These are phyloP conservation scores for Panagrolaimus sp. DNA, from an alignment of 1,140 invertebrate genomes.

Conservation along the genomic window DNA sequence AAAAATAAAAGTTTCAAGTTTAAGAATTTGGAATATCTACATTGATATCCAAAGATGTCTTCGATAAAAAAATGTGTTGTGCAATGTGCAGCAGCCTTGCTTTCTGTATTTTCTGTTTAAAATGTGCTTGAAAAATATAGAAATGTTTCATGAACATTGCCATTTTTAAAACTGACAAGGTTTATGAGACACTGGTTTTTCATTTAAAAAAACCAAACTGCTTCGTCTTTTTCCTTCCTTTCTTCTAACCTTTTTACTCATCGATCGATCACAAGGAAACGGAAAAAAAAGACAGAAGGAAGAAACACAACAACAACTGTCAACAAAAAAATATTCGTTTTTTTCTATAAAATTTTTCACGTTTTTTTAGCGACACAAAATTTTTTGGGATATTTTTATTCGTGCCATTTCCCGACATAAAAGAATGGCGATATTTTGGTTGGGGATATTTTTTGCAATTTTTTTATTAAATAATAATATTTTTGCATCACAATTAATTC, in stretches of 20 bases:
- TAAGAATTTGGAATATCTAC: background rate
- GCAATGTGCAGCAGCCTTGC: background rate
- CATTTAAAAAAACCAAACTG: background rate
- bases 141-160: background rate
- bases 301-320: background rate
- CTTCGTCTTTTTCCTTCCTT: no score
- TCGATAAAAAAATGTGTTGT: background rate
- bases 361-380: background rate
- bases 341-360: background rate
- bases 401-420: background rate
- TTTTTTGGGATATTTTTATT: background rate
- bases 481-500: slow-evolving; percentile 17
- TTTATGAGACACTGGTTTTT: background rate
- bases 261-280: background rate
- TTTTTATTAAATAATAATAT: slow-evolving; percentile 1
- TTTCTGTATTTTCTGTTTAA: no score
- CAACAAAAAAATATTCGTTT: background rate
- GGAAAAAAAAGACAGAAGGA: background rate
- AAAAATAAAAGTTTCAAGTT: background rate
- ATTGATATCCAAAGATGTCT: background rate
- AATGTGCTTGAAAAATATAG: no score
- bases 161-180: background rate
- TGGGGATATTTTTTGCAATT: background rate
- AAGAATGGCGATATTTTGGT: background rate
- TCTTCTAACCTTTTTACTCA: background rate